phyloP scores from a whole-genome alignment of 2,113 vertebrate species.

The Oreocharis arfaki region DNA sequence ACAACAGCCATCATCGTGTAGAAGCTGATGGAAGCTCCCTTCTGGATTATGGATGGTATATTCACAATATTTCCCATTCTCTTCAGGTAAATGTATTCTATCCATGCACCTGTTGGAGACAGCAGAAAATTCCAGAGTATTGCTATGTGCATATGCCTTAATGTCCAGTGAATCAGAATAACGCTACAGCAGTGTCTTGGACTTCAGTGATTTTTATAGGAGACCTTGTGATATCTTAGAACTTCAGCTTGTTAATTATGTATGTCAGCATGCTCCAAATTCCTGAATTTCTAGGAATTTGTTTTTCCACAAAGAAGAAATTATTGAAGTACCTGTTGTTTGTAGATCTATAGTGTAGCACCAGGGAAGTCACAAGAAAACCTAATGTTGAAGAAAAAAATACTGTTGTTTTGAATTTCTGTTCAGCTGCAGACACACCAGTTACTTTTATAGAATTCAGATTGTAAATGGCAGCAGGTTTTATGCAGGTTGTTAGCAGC shows the following conservation, averaged over 20 bases:
- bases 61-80: slow-evolving; percentile 66
- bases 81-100: slow-evolving; percentile 71
- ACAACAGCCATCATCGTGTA: slow-evolving; percentile 69
- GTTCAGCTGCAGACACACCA: slow-evolving; percentile 5
- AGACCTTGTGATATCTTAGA: slow-evolving; percentile 28
- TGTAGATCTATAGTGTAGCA: background rate
- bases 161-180: slow-evolving; percentile 59
- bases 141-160: slow-evolving; percentile 66
- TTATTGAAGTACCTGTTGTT: background rate
- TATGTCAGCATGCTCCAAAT: slow-evolving; percentile 13
- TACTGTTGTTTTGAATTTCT: slow-evolving; percentile 15
- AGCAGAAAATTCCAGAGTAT: slow-evolving; percentile 74
- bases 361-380: background rate
- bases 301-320: background rate
- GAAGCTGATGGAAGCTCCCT: slow-evolving; percentile 74
- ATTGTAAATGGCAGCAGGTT: background rate
- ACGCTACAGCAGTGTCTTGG: slow-evolving; percentile 50
- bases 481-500: background rate
- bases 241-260: background rate
- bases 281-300: background rate
- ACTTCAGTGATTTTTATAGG: slow-evolving; percentile 30
- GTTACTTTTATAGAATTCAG: slow-evolving; percentile 1
- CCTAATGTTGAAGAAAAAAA: background rate
- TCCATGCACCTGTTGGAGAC: slow-evolving; percentile 73
- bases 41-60: slow-evolving; percentile 66